Base-by-base conservation (phyloP, 2,113 vertebrate species). In the Camelus dromedarius region DNA sequence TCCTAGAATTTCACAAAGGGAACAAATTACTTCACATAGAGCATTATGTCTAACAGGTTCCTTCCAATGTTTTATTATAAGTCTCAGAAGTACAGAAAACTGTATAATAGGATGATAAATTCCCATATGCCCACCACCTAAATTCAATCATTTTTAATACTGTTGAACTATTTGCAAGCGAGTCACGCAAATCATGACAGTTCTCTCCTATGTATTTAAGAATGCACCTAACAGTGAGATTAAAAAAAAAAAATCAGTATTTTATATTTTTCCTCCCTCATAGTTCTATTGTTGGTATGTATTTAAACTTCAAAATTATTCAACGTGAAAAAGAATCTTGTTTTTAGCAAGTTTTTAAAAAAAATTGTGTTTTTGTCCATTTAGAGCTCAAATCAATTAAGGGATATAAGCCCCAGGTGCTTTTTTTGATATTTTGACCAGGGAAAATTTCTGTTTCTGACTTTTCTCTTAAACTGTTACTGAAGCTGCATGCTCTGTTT, bases 1-100 rank as follows among this genome's bases (percentile, higher is more conserved):
- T 99, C 89, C 99, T 99, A 98, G 84, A 98, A 98, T 93, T 73
- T 91, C 66, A 35, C 35, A 98, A 73, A 97, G 35, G 82, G 85
- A 35, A 86, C 56, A 56, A 75, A 58, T 88, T 75, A 96, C 19
- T 93, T 86, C 14, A 79, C 38, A 35, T 35, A 64, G 3, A 46
- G 16, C 16, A 82, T 54, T 86, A 60, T 38, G 14, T 77, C 56
- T 92, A 80, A 69, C 2, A 83, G 13, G 48, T 89, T 93, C 82
- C 30, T 81, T 94, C 10, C 60, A 86, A 46, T 0, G 0, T 83
- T 87, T 93, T 64, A 73, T 87, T 92, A 88, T 67, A 15, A 91
- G 92, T 70, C 22, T 92, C 54, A 95, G 80, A 93, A 87, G 26
- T 94, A 79, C 24, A 86, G 22, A 73, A 93, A 91, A 73, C 9